These are phyloP conservation scores for Vollenhovia emeryi DNA, from an alignment of 1,140 invertebrate genomes.

Conservation along the genomic window DNA sequence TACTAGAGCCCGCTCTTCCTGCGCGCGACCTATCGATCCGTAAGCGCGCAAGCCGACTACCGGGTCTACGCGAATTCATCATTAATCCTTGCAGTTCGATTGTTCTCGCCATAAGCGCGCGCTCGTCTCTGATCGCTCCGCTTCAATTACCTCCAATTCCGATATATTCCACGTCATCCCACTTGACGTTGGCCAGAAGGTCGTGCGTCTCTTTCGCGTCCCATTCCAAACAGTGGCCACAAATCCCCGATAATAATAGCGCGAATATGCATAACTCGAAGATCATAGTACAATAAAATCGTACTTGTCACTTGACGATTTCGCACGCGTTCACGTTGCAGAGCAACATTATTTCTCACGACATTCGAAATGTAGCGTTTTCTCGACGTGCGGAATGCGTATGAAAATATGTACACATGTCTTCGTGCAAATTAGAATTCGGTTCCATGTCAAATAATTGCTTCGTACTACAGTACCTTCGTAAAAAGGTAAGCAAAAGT, in stretches of 20 bases:
- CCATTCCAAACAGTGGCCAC: not conserved
- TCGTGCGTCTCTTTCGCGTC: not conserved
- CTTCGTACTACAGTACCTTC: not conserved
- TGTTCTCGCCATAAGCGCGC: slow-evolving; percentile 42
- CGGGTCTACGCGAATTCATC: slow-evolving; percentile 42
- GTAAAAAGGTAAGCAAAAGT: not conserved
- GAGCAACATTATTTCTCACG: too few relatives aligned
- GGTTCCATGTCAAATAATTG: slow-evolving; percentile 74
- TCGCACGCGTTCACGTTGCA: not conserved
- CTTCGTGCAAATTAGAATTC: slow-evolving; percentile 21
- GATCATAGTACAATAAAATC: not conserved
- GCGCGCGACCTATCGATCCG: slow-evolving; percentile 44
- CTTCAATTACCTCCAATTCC: slow-evolving; percentile 48
- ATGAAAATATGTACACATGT: slow-evolving; percentile 26
- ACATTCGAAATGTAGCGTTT: not conserved
- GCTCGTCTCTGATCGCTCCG: slow-evolving; percentile 15
- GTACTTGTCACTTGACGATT: not conserved
- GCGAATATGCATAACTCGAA: not conserved
- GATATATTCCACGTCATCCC: slow-evolving; percentile 25
- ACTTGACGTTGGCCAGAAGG: not conserved
- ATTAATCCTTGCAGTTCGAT: slow-evolving; percentile 48
- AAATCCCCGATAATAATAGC: not conserved
- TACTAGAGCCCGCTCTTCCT: not conserved
- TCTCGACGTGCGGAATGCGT: not conserved
- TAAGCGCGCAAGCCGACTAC: not conserved